These are phyloP conservation scores for Lepidochitona cinerea DNA, from an alignment of 2,888 invertebrate species.

Conservation along the genomic window DNA sequence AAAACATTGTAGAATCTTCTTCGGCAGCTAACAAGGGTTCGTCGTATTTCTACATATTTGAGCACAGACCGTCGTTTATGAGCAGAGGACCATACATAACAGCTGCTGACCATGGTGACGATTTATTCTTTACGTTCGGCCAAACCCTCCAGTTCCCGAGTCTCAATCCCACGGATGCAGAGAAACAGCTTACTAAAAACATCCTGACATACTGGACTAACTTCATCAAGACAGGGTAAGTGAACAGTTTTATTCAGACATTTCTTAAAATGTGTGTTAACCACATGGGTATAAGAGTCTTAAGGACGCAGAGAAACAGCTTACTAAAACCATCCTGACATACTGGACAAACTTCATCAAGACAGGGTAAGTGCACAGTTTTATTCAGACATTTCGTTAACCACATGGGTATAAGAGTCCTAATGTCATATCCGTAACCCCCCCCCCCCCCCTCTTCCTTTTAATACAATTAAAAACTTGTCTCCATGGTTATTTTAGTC, in stretches of 20 bases:
- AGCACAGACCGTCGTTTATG: neutral
- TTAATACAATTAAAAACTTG: no score
- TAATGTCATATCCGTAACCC: no score
- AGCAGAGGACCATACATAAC: neutral
- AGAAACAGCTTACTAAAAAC: conserved; percentile 7
- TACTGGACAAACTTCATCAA: conserved; percentile 69
- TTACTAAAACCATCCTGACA: conserved; percentile 51
- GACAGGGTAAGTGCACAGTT: conserved; percentile 68
- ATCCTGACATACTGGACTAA: conserved; percentile 69
- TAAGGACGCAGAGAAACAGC: no score
- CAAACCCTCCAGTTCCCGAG: neutral
- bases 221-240: conserved; percentile 68
- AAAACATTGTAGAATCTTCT: neutral
- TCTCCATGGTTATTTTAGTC: no score
- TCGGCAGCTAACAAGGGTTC: neutral
- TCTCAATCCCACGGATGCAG: neutral
- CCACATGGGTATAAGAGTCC: no score
- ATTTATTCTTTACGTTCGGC: neutral
- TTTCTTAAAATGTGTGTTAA: no score
- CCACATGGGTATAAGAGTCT: no score
- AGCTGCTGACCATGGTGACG: neutral
- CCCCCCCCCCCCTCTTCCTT: no score
- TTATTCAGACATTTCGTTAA: no score
- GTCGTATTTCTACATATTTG: neutral
- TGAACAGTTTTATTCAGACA: no score